Base-by-base conservation (phyloP, 2,113 vertebrate genomes). In the Carassius auratus region DNA sequence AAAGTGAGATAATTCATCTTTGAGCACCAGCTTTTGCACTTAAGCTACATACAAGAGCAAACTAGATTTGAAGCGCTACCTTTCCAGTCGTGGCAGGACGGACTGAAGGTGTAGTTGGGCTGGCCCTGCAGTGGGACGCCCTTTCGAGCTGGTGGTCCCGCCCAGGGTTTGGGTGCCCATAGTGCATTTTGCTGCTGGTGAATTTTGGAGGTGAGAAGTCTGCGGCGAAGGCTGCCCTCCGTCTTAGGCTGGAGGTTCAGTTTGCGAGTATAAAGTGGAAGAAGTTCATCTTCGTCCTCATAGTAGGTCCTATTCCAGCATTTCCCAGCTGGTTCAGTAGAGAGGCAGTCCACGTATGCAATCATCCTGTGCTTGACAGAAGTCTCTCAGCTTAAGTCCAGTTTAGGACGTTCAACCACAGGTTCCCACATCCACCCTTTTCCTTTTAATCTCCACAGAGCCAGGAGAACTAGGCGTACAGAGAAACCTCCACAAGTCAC, bases 301-400 rank as follows among this genome's bases (percentile, higher is more conserved):
- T 92, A 92, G 0, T 86, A 89, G 5, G 59, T 76, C 1, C 84
- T 14, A 36, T 90, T 93, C 92, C 93, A 95, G 79, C 94, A 95
- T 59, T 90, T 91, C 73, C 84, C 91, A 19, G 83, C 85, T 78
- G 90, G 91, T 76, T 93, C 93, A 0, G 89, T 87, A 0, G 91
- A 88, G 17, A 94, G 90, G 71, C 94, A 94, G 61, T 95, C 93
- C 71, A 94, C 91, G 5, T 94, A 94, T 0, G 92, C 90, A 62
- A 93, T 94, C 94, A 94, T 94, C 42, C 38, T 82, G 36, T 6
- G 15, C 2, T 33, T n/a, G 7, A 86, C 33, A 88, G 1, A 9
- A 61, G 8, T 55, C 36, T 21, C 50, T 77, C 19, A 76, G 15
- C 42, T 13, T 5, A 4, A 21, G 19, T n/a, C 66, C n/a, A 55